Conservation (phyloP, 1,140 invertebrate genomes). For the Brachionus paranguensis region DNA sequence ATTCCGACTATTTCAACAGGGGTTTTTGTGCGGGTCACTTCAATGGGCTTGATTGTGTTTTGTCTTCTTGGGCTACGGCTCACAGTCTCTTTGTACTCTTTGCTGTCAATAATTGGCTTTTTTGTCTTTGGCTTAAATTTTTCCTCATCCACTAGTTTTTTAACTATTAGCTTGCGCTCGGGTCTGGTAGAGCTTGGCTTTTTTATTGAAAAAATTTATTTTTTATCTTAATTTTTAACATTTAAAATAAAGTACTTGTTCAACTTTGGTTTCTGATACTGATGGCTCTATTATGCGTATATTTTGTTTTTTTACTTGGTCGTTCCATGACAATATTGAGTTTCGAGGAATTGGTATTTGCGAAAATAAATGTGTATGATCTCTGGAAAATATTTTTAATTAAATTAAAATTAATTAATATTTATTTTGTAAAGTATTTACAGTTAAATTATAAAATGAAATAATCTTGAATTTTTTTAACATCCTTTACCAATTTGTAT, state of each 20-base stretch:
- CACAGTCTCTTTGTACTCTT: background rate
- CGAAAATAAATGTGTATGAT: background rate
- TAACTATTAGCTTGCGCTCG: background rate
- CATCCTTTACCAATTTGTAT: no score
- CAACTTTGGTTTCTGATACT: background rate
- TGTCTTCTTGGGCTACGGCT: background rate
- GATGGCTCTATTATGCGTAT: background rate
- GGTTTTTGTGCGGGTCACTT: background rate
- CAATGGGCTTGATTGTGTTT: background rate
- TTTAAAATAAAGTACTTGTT: background rate
- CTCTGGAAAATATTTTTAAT: background rate
- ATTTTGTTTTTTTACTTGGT: slow-evolving; percentile 15
- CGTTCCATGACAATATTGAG: slow-evolving; percentile 4
- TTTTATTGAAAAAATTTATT: background rate
- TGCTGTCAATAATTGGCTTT: background rate
- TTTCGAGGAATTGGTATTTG: slow-evolving; percentile 12
- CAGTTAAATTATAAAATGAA: background rate
- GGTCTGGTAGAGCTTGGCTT: background rate
- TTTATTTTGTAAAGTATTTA: background rate
- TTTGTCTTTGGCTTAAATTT: background rate
- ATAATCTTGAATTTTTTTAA: no score
- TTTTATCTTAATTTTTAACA: background rate
- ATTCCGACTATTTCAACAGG: background rate
- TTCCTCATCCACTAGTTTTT: background rate
- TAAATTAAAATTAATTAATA: background rate